These are phyloP conservation scores for Takifugu ocellatus DNA, from an alignment of 2,797 vertebrate genomes.

Conservation along the genomic window DNA sequence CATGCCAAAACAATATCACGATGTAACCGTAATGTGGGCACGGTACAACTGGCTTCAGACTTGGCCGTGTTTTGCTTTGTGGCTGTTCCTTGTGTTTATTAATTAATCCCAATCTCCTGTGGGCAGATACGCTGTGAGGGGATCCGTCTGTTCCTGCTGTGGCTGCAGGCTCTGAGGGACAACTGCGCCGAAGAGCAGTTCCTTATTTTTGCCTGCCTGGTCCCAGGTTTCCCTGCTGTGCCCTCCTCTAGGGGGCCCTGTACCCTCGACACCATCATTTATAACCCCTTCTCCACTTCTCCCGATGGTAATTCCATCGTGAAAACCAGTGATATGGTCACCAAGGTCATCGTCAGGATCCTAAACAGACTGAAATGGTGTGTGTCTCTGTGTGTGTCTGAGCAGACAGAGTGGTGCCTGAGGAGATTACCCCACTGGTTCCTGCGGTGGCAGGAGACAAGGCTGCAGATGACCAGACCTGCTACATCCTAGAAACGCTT, in stretches of 20 bases:
- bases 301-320: constrained; percentile 77
- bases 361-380: background rate
- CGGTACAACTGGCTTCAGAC: background rate
- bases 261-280: constrained; percentile 93
- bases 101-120: constrained; percentile 5
- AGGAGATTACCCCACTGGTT: constrained; percentile 92
- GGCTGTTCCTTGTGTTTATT: background rate
- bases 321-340: background rate
- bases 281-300: constrained; percentile 75
- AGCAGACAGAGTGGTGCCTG: constrained; percentile 91
- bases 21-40: too few species aligned
- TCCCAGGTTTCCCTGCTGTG: constrained; percentile 93
- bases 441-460: constrained; percentile 90
- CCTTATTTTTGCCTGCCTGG: constrained; percentile 93
- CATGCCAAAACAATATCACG: background rate
- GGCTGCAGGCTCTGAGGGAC: constrained; percentile 95
- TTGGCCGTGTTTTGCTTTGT: background rate
- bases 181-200: constrained; percentile 95
- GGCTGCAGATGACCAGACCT: constrained; percentile 90
- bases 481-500: constrained; percentile 91
- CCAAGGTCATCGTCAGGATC: background rate
- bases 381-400: constrained; percentile 19
- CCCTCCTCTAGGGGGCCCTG: constrained; percentile 87
- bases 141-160: constrained; percentile 95
- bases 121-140: constrained; percentile 94